A percentile compares a stretch with the other conserved stretches of the same genome.
Conservation (phyloP, 2,797 vertebrate genomes). For the Tiaroga cobitis region DNA sequence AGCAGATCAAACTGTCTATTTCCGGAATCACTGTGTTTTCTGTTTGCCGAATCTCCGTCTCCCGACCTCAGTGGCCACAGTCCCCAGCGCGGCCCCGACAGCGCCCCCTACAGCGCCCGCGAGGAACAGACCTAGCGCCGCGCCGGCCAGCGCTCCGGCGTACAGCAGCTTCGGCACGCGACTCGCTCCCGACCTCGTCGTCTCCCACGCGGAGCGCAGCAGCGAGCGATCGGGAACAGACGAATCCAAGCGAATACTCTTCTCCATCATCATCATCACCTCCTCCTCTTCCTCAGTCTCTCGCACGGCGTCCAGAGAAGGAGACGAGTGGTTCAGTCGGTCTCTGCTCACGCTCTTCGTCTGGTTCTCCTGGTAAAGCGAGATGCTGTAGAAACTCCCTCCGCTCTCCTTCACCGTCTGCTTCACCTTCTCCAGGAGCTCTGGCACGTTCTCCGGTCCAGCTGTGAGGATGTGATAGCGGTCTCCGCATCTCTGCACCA, state of each 20-base stretch:
- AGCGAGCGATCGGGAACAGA: slow-evolving; percentile 52
- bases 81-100: slow-evolving; percentile 73
- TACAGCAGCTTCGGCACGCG: slow-evolving; percentile 68
- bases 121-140: slow-evolving; percentile 61
- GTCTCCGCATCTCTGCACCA: slow-evolving; percentile 79
- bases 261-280: slow-evolving; percentile 64
- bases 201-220: slow-evolving; percentile 69
- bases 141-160: slow-evolving; percentile 72
- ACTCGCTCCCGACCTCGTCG: slow-evolving; percentile 53
- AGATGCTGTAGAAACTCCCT: slow-evolving; percentile 69
- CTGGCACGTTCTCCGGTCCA: neutral
- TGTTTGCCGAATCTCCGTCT: slow-evolving; percentile 67
- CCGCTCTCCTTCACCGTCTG: slow-evolving; percentile 74
- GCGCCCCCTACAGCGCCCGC: slow-evolving; percentile 71
- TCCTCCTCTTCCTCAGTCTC: slow-evolving; percentile 63
- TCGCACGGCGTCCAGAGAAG: slow-evolving; percentile 67
- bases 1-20: slow-evolving; percentile 40
- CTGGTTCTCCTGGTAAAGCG: slow-evolving; percentile 66
- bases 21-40: slow-evolving; percentile 68
- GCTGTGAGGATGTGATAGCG: slow-evolving; percentile 73
- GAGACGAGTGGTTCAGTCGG: neutral
- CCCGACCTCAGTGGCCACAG: slow-evolving; percentile 69
- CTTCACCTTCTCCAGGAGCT: slow-evolving; percentile 78
- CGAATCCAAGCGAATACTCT: slow-evolving; percentile 67
- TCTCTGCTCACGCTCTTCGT: slow-evolving; percentile 58